Evolutionary conservation across 2,797 vertebrate species (phyloP), one percentile per base, ranked within the genome.

Genomic region (Microchirus variegatus): DNA sequence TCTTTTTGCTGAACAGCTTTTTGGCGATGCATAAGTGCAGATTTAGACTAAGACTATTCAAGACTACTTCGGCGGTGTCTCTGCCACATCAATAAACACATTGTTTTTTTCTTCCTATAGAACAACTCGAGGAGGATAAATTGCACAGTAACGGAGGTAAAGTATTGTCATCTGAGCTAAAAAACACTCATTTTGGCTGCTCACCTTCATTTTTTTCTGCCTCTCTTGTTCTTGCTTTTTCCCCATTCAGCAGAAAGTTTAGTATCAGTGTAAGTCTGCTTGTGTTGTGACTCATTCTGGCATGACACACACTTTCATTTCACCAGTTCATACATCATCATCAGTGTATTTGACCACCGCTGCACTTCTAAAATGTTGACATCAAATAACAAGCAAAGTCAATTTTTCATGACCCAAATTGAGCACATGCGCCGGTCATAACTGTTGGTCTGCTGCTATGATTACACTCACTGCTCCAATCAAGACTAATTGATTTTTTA

Each of bases 71-170:
- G 73, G 57, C 40, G 42, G 48, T 71, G 51, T 70, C 72, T 65
- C 50, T 83, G 59, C 67, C 59, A 63, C 53, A 80, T 87, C 84
- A 90, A 87, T 91, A 83, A 91, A 86, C 77, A 77, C 67, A 40
- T 66, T 82, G 36, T 72, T 59, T 79, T 60, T 67, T 69, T 79
- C 79, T 63, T 77, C 58, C 71, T 66, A 47, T 90, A 93, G 93
- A 94, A 88, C 91, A 94, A 94, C 93, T 93, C 74, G 93, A 94
- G 85, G 93, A 94, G 75, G 92, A 94, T 84, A 91, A 90, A 85
- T 89, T 94, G 83, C 91, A 92, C 84, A 92, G 84, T 87, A 92
- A 94, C 9, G 93, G 89, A 93, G 93, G 93, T 94, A 92, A 93
- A 70, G 85, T 88, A 90, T 86, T 62, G 57, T 84, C 80, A 55